A percentile compares a stretch with the other conserved stretches of the same genome.
Evolutionary conservation across 2,888 invertebrate species (phyloP).

Genomic region (Druceiella hillmani): DNA sequence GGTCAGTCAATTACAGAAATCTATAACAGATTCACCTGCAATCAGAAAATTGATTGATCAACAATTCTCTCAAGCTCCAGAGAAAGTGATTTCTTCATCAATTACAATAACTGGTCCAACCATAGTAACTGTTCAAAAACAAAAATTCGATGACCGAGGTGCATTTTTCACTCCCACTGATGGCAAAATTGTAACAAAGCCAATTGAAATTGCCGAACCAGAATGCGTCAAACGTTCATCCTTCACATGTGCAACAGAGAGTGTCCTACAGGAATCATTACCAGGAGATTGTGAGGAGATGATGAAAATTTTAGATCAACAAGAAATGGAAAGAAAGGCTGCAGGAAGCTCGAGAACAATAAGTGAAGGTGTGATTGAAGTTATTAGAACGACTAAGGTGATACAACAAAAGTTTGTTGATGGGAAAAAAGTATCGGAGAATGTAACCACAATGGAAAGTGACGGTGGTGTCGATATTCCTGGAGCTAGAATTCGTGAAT

Average conservation of each 20-base stretch:
- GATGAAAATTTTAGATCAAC: constrained; percentile 54
- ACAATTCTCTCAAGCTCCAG: constrained; percentile 45
- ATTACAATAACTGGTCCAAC: constrained; percentile 29
- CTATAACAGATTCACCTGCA: constrained; percentile 44
- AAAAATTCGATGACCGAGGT: constrained; percentile 45
- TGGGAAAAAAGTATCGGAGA: constrained; percentile 47
- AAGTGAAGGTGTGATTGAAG: constrained; percentile 38
- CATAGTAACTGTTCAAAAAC: constrained; percentile 37
- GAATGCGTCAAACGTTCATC: constrained; percentile 41
- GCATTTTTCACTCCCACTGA: constrained; percentile 45
- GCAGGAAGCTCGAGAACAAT: constrained; percentile 31
- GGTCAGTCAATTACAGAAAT: constrained; percentile 35
- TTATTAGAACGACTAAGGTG: constrained; percentile 43
- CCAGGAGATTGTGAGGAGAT: constrained; percentile 56
- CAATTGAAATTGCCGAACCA: constrained; percentile 33
- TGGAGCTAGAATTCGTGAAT: constrained; percentile 30
- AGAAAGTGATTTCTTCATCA: constrained; percentile 4
- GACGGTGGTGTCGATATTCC: constrained; percentile 48
- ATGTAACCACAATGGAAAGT: constrained; percentile 37
- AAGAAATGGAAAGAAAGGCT: constrained; percentile 37
- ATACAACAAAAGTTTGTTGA: constrained; percentile 46
- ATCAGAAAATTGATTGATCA: constrained; percentile 48
- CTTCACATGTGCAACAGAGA: constrained; percentile 45
- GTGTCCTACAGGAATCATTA: constrained; percentile 47
- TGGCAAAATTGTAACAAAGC: constrained; percentile 28